A percentile compares a stretch with the other conserved stretches of the same genome.
Conservation (phyloP, 2,113 vertebrate species). For the Ameiurus melas region DNA sequence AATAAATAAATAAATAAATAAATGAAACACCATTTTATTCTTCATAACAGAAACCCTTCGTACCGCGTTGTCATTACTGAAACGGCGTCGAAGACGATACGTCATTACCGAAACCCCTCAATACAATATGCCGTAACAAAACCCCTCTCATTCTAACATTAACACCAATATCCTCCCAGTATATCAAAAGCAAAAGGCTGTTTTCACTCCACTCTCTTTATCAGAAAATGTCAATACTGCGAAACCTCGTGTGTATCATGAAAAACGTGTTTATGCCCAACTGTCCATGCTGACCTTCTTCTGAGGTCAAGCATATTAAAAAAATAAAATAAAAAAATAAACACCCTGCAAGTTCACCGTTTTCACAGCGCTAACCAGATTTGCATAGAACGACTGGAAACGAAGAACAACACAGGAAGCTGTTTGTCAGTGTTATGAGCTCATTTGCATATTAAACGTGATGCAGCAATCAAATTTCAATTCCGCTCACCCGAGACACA, state of each 20-base stretch:
- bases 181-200: too few species aligned
- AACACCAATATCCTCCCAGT: too few species aligned
- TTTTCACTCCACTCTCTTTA: too few species aligned
- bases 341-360: not conserved
- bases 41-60: not conserved
- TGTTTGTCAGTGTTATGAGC: not conserved
- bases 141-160: too few species aligned
- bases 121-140: too few species aligned
- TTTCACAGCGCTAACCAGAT: not conserved
- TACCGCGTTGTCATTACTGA: not conserved
- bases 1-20: too few species aligned
- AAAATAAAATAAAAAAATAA: not conserved
- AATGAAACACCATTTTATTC: too few species aligned
- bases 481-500: not conserved
- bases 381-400: not conserved
- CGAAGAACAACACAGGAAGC: not conserved
- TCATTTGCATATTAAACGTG: not conserved
- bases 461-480: conserved; percentile 7
- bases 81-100: not conserved
- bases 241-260: too few species aligned
- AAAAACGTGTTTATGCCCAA: not conserved
- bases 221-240: too few species aligned
- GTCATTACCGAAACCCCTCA: not conserved
- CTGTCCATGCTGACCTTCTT: not conserved
- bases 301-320: not conserved